phyloP scores from a whole-genome alignment of 64 coral and sea anemone genomes.

The Trachythela sp. region DNA sequence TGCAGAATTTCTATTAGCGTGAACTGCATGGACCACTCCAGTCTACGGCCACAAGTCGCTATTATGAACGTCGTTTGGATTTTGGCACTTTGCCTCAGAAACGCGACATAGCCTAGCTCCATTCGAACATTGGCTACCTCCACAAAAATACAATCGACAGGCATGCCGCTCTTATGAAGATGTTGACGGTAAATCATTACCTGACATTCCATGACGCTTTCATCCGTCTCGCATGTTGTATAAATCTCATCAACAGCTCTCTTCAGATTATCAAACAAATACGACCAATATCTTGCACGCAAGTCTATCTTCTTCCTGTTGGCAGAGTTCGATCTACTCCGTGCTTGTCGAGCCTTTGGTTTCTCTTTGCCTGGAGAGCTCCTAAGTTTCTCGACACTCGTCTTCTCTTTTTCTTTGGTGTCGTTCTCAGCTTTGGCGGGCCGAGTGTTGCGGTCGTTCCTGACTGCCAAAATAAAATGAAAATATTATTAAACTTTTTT shows the following conservation, averaged over 20 bases:
- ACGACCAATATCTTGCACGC: slow-evolving; percentile 94
- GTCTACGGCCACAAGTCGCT: too few species aligned
- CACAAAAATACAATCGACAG: too few species aligned
- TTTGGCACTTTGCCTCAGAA: too few species aligned
- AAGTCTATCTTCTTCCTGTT: slow-evolving; percentile 85
- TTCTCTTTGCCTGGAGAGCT: not conserved
- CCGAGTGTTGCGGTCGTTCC: not conserved
- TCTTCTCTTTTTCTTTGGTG: not conserved
- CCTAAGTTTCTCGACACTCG: not conserved
- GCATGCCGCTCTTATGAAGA: too few species aligned
- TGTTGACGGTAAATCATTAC: too few species aligned
- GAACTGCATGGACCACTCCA: too few species aligned
- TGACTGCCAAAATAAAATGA: not conserved
- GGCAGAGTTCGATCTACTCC: slow-evolving; percentile 45
- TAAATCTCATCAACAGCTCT: slow-evolving; percentile 99
- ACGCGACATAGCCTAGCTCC: too few species aligned
- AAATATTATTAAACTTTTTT: not conserved
- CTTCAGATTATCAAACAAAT: slow-evolving; percentile 96
- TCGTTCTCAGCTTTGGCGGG: not conserved
- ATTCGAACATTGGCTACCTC: too few species aligned
- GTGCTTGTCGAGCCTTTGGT: not conserved
- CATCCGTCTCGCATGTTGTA: slow-evolving; percentile 87
- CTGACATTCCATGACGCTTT: slow-evolving; percentile 93
- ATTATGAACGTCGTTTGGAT: too few species aligned
- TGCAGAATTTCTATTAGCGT: too few species aligned